Evolutionary conservation across 2,797 vertebrate species (phyloP).

Genomic region (Chiroxiphia lanceolata): DNA sequence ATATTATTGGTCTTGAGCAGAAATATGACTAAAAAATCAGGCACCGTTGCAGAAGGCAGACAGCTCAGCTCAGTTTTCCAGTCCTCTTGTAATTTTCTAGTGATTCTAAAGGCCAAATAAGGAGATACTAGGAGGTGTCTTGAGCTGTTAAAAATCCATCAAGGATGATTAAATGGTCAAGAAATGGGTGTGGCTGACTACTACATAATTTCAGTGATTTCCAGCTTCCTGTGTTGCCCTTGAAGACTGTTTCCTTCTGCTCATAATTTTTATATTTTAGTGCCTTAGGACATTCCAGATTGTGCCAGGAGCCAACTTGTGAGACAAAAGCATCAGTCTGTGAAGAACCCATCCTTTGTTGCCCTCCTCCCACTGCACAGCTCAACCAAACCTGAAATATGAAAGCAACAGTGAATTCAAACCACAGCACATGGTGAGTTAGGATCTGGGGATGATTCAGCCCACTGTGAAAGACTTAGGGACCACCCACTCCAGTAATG

Average conservation of each 20-base stretch:
- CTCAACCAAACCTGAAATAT: conserved; percentile 18
- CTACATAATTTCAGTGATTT: background rate
- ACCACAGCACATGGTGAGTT: background rate
- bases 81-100: background rate
- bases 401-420: background rate
- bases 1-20: background rate
- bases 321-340: background rate
- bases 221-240: background rate
- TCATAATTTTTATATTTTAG: background rate
- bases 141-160: background rate
- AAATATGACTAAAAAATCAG: background rate
- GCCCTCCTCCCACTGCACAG: background rate
- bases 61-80: background rate
- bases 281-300: background rate
- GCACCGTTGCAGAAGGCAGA: background rate
- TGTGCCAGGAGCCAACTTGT: background rate
- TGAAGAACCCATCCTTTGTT: background rate
- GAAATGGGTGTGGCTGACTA: background rate
- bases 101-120: background rate
- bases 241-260: background rate
- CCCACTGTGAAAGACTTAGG: background rate
- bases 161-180: background rate
- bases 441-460: background rate
- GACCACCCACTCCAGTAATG: background rate
- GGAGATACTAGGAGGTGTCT: background rate